Conservation (phyloP, 2,888 invertebrate genomes). For the Capitulum mitella region DNA sequence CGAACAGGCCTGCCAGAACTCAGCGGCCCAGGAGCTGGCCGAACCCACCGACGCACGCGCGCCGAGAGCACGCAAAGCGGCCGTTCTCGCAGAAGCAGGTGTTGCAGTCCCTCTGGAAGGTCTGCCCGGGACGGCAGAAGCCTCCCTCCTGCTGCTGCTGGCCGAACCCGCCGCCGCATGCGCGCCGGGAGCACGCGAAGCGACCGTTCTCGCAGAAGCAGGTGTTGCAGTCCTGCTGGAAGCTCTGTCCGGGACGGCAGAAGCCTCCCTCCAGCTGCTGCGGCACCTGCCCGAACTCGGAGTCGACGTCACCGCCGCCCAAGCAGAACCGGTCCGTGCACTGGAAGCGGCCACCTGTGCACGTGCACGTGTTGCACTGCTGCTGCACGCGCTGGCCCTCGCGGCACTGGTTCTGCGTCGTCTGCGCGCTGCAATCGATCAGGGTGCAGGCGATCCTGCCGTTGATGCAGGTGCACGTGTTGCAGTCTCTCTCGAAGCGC, state of each 20-base stretch:
- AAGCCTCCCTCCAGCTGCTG: constrained; percentile 1
- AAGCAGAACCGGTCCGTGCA: background rate
- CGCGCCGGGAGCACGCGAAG: background rate
- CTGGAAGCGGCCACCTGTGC: background rate
- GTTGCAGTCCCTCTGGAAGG: constrained; percentile 17
- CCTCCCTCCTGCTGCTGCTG: background rate
- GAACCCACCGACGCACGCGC: background rate
- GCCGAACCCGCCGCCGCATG: background rate
- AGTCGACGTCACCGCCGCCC: background rate
- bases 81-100: background rate
- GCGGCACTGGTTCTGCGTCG: background rate
- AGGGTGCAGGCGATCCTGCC: background rate
- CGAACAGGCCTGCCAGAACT: too few species aligned
- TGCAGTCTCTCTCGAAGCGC: background rate
- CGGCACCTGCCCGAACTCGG: background rate
- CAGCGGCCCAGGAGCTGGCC: too few species aligned
- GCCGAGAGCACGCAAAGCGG: background rate
- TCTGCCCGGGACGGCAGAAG: background rate
- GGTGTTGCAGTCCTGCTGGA: constrained; percentile 12
- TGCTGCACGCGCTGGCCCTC: background rate
- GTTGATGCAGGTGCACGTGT: constrained; percentile 23
- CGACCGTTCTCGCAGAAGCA: background rate
- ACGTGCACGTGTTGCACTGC: constrained; percentile 2
- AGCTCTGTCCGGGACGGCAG: background rate
- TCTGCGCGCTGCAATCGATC: background rate